phyloP scores from a whole-genome alignment of 2,113 vertebrate species.

The Lepidothrix coronata region DNA sequence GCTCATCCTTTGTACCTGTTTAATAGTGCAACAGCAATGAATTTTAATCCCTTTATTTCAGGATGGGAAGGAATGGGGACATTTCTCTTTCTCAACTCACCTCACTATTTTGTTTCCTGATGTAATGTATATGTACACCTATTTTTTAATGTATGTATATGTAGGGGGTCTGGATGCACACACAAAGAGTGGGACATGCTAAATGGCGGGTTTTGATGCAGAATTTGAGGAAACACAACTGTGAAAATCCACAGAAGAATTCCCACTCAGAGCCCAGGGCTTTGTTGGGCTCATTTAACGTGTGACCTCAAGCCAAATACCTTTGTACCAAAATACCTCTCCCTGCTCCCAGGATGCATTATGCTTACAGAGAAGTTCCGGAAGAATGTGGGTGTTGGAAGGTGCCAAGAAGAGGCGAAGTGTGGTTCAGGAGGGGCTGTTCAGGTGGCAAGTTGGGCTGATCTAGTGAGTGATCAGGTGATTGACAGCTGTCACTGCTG shows the following conservation, averaged over 20 bases:
- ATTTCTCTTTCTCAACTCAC: not conserved
- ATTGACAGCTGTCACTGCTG: not conserved
- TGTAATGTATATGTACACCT: not conserved
- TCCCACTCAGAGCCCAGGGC: not conserved
- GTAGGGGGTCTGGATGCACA: not conserved
- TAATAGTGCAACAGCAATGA: not conserved
- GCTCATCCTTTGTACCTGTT: not conserved
- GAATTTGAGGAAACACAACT: not conserved
- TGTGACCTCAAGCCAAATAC: not conserved
- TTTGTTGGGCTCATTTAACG: fast-evolving
- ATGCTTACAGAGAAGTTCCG: not conserved
- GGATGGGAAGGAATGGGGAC: not conserved
- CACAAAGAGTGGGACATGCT: fast-evolving
- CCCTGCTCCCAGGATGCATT: not conserved
- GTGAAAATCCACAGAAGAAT: not conserved
- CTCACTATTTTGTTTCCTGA: not conserved
- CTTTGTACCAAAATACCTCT: not conserved
- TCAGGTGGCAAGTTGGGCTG: not conserved
- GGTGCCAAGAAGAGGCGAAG: not conserved
- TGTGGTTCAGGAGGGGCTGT: not conserved
- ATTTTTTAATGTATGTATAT: not conserved
- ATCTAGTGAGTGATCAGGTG: not conserved
- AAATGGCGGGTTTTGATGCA: not conserved
- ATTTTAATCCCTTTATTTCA: not conserved
- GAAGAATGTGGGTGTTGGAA: fast-evolving